These are phyloP conservation scores for Drosophila leonis DNA, from an alignment of 2,888 invertebrate genomes.

Conservation along the genomic window DNA sequence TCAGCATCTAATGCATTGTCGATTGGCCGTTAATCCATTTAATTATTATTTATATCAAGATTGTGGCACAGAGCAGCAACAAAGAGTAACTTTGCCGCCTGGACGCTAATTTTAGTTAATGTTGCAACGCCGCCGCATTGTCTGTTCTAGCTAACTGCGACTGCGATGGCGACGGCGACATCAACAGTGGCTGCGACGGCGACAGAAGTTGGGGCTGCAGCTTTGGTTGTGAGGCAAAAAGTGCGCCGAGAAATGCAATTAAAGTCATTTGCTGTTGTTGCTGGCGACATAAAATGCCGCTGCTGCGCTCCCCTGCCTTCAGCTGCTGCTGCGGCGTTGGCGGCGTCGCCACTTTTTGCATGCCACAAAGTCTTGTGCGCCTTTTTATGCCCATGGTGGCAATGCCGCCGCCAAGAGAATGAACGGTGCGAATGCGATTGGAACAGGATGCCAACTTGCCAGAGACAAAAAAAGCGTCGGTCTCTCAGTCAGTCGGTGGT, in stretches of 20 bases:
- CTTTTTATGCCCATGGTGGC: slow-evolving; percentile 70
- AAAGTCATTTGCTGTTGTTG: slow-evolving; percentile 83
- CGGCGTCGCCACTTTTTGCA: slow-evolving; percentile 80
- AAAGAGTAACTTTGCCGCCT: slow-evolving; percentile 42
- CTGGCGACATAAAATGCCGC: slow-evolving; percentile 82
- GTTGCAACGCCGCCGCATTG: slow-evolving; percentile 68
- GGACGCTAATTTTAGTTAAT: slow-evolving; percentile 52
- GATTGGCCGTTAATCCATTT: slow-evolving; percentile 75
- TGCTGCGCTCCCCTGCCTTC: slow-evolving; percentile 42
- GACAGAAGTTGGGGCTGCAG: slow-evolving; percentile 14
- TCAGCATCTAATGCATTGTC: slow-evolving; percentile 69
- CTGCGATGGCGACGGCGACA: slow-evolving; percentile 6
- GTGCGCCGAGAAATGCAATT: slow-evolving; percentile 83
- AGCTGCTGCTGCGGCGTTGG: slow-evolving; percentile 59
- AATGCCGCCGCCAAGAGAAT: slow-evolving; percentile 65
- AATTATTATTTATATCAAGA: slow-evolving; percentile 80
- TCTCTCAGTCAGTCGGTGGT: slow-evolving; percentile 17
- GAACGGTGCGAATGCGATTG: slow-evolving; percentile 69
- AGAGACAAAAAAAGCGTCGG: slow-evolving; percentile 57
- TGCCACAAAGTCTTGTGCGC: slow-evolving; percentile 76
- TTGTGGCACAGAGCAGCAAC: slow-evolving; percentile 50
- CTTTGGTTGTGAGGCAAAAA: slow-evolving; percentile 54
- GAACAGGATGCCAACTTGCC: slow-evolving; percentile 65
- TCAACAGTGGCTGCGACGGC: slow-evolving; percentile 12
- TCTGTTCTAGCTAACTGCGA: slow-evolving; percentile 60